phyloP scores from a whole-genome alignment of 2,797 vertebrate species.

The Helicolenus hilgendorfi region DNA sequence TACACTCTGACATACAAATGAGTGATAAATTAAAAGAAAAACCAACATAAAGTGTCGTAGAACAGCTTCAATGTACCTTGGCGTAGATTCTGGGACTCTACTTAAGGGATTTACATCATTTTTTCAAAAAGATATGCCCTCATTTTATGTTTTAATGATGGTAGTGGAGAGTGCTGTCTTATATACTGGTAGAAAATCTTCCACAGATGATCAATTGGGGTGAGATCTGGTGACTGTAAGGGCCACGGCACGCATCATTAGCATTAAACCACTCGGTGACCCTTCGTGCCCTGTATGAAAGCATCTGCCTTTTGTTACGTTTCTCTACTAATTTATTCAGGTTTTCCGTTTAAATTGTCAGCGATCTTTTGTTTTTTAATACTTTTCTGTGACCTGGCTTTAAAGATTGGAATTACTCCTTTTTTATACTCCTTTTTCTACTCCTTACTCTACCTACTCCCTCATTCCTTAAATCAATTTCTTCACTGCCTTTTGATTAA shows the following conservation, averaged over 20 bases:
- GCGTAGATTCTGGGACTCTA: not conserved
- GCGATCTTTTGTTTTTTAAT: not conserved
- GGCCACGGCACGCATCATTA: not conserved
- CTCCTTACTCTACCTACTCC: not conserved
- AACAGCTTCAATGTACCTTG: not conserved
- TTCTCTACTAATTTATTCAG: not conserved
- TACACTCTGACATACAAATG: not conserved
- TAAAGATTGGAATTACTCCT: not conserved
- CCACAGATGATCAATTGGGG: not conserved
- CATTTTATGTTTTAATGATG: slow-evolving; percentile 5
- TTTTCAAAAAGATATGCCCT: not conserved
- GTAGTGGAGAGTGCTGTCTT: not conserved
- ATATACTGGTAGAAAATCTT: not conserved
- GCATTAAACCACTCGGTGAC: not conserved
- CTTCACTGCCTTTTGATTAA: not conserved
- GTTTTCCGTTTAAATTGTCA: not conserved
- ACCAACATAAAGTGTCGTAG: not conserved
- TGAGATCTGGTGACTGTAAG: not conserved
- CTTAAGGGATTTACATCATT: not conserved
- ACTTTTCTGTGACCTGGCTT: not conserved
- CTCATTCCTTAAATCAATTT: not conserved
- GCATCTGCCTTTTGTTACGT: not conserved
- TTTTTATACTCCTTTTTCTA: not conserved
- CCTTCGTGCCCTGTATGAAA: not conserved
- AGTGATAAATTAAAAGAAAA: not conserved